phyloP scores from a whole-genome alignment of 2,797 vertebrate genomes.

The Tenualosa thibaudeaui region DNA sequence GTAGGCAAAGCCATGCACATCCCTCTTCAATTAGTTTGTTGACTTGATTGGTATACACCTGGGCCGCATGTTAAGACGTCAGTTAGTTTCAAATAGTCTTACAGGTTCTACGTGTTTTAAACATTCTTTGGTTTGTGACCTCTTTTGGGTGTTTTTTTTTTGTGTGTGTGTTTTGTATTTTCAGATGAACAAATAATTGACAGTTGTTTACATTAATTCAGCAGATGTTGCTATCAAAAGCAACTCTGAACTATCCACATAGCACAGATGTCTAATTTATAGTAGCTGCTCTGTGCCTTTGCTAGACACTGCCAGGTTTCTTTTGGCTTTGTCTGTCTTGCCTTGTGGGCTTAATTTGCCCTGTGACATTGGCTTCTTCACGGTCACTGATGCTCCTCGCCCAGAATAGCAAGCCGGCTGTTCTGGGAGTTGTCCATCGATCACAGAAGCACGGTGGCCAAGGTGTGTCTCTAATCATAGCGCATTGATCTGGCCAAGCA shows the following conservation, averaged over 20 bases:
- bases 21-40: no score
- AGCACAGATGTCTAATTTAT: background rate
- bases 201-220: background rate
- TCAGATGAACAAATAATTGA: background rate
- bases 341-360: background rate
- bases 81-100: no score
- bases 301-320: background rate
- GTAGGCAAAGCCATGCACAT: background rate
- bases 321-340: background rate
- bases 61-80: no score
- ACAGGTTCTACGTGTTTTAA: no score
- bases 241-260: background rate
- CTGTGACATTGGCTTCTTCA: background rate
- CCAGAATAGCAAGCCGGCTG: conserved; percentile 41
- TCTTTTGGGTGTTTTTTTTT: no score
- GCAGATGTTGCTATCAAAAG: background rate
- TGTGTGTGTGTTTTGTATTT: no score
- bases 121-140: no score
- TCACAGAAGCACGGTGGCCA: conserved; percentile 24
- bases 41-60: no score
- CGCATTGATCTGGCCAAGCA: conserved; percentile 33
- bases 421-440: conserved; percentile 48
- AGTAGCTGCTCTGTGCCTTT: background rate
- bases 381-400: conserved; percentile 36
- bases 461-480: conserved; percentile 47